Evolutionary conservation across 2,888 invertebrate species (phyloP), one percentile per base, ranked within the genome.

Genomic region (Apomyelois bistriatella): DNA sequence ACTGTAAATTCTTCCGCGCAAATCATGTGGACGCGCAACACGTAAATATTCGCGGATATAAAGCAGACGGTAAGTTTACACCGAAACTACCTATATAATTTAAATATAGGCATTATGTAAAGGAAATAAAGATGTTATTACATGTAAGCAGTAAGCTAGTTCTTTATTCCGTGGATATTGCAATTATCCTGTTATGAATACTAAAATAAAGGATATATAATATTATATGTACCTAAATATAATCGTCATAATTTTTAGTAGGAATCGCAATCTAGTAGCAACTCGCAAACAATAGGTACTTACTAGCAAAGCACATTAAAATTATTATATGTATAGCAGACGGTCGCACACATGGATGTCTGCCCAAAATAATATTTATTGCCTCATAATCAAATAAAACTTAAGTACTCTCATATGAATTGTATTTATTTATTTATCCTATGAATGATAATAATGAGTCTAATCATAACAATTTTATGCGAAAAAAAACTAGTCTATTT

Each of bases 281-380:
- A 35, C 8, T 35, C 2, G 35, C 35, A 35, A 35, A 22, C 22
- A 22, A 22, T 5, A 22, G 22, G 22, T 22, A n/a, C n/a, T n/a
- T n/a, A n/a, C n/a, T n/a, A n/a, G n/a, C n/a, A n/a, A n/a, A n/a
- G n/a, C n/a, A n/a, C n/a, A n/a, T 72, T 71, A 71, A 71, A 74
- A 78, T 76, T 70, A 76, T 74, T 62, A 74, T 62, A 74, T 64
- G 43, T 48, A 59, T 59, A 65, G 62, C 66, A 65, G 70, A 70
- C 66, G 64, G 66, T 68, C 70, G 10, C 32, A 30, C 32, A 71
- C 65, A 73, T 81, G 79, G 80, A 78, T 77, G 58, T 56, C 74
- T 80, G 79, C 79, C 82, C 78, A 76, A 68, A 73, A 66, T 60
- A 64, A 74, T 73, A 76, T 74, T 72, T 70, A 72, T 72, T 63